Percentiles rank a stretch among this genome's conserved stretches.
Conservation (phyloP, 2,888 invertebrate genomes). For the Cephus nigrinus region DNA sequence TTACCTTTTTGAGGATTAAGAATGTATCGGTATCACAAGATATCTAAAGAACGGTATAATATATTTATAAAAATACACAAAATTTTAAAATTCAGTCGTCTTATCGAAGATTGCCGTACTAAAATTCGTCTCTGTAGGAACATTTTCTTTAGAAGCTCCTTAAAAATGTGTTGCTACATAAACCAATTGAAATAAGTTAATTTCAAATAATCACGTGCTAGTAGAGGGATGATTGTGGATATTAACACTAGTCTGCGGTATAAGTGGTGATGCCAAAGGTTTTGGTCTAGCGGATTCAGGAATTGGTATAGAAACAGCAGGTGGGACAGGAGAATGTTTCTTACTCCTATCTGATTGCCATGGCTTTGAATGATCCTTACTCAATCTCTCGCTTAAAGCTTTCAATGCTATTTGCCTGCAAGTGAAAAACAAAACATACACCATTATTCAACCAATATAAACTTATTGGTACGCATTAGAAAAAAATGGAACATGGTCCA, state of each 20-base stretch:
- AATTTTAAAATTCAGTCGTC: constrained; percentile 36
- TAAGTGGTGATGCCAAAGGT: constrained; percentile 57
- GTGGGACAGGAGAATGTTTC: constrained; percentile 57
- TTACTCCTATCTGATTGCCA: constrained; percentile 61
- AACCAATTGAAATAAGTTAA: constrained; percentile 46
- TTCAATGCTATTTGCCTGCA: constrained; percentile 94
- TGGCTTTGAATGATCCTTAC: constrained; percentile 65
- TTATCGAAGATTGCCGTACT: constrained; percentile 47
- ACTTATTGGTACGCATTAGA: background rate
- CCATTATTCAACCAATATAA: constrained; percentile 4
- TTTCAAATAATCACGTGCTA: constrained; percentile 55
- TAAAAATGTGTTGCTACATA: constrained; percentile 32
- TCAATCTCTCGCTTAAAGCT: constrained; percentile 90
- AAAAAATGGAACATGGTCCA: background rate
- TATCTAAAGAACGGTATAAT: constrained; percentile 3
- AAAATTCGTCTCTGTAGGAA: constrained; percentile 40
- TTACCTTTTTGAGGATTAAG: background rate
- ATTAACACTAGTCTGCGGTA: constrained; percentile 58
- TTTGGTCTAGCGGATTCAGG: constrained; percentile 57
- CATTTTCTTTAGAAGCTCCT: constrained; percentile 48
- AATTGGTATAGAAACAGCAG: constrained; percentile 58
- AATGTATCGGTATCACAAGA: background rate
- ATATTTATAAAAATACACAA: constrained; percentile 33
- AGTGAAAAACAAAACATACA: constrained; percentile 36
- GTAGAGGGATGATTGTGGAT: constrained; percentile 60